A percentile compares a stretch with the other conserved stretches of the same genome.
phyloP scores from a whole-genome alignment of 2,113 vertebrate genomes.

The Herpailurus yagouaroundi region DNA sequence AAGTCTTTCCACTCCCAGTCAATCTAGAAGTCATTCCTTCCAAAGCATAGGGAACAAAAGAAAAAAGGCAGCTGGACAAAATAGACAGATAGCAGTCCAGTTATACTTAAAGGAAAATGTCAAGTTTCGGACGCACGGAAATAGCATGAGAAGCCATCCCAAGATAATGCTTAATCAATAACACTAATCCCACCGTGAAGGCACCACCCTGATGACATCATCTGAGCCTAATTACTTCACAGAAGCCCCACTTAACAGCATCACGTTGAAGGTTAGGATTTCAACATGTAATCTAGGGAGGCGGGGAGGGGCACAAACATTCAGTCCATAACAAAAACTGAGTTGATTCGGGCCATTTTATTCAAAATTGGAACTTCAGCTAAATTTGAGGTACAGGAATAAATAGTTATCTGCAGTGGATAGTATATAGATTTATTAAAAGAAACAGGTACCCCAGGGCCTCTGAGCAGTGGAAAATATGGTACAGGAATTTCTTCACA shows the following conservation, averaged over 20 bases:
- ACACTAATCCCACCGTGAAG: not conserved
- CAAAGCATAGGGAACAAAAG: not conserved
- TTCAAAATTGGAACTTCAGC: not conserved
- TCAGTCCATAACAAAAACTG: not conserved
- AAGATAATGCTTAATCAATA: not conserved
- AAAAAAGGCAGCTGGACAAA: not conserved
- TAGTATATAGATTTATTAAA: not conserved
- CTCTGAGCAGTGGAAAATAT: not conserved
- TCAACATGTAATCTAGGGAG: not conserved
- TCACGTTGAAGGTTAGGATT: not conserved
- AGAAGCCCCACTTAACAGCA: not conserved
- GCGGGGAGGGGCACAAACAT: not conserved
- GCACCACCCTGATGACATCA: no score
- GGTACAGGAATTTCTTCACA: not conserved
- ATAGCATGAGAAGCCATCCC: not conserved
- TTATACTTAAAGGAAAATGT: not conserved
- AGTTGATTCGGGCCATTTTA: not conserved
- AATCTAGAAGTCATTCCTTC: not conserved
- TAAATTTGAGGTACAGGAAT: not conserved
- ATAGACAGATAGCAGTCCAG: not conserved
- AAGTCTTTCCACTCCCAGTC: not conserved
- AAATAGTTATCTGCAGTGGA: not conserved
- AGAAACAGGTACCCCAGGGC: not conserved
- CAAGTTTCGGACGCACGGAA: not conserved
- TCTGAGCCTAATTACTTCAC: not conserved